Base-by-base conservation (phyloP, 2,113 vertebrate species). In the Gallinago paraguaiae region DNA sequence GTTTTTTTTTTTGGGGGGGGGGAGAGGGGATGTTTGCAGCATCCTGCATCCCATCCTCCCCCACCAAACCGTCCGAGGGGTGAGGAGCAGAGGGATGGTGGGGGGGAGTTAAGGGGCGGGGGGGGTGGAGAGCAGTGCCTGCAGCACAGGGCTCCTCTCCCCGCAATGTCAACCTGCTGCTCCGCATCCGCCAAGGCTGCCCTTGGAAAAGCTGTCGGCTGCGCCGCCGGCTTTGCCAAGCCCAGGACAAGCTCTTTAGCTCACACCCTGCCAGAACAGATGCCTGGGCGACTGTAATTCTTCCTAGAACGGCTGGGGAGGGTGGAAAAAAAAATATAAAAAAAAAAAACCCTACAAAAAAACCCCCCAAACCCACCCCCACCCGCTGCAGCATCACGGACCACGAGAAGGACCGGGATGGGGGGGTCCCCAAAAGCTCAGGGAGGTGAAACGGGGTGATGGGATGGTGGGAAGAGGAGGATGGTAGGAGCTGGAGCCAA, bases 151-250 rank as follows among this genome's bases (percentile, higher is more conserved):
- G 68, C 81, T 92, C 83, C 72, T 92, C 60, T 95, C 84, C 77
- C 93, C 74, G 95, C 95, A 96, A 92, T 96, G 96, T 96, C 96
- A 96, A 81, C 96, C 93, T 86, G 81, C 89, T 56, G 93, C 95
- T 96, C 91, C 10, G 82, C 93, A 96, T 79, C 92, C 92, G 67
- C 78, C 96, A 94, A 92, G 95, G 95, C 93, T 94, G 96, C 92
- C 96, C 93, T 96, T 95, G 96, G 95, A 95, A 91, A 86, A 94
- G 92, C 95, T 95, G 94, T 84, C 86, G 94, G 93, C 94, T 91
- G 94, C 3, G 33, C 96, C 2, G 84, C 56, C 81, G 81, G 77
- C n/a, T 89, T 78, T 97, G 95, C 96, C 93, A 97, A 97, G 95
- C 93, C 93, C 93, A 85, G 94, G 94, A 92, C 93, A 91, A 97